Percentiles rank a stretch among this genome's conserved stretches.
Conservation (phyloP, 1,140 invertebrate species). For the Pogonognathellus flavescens region DNA sequence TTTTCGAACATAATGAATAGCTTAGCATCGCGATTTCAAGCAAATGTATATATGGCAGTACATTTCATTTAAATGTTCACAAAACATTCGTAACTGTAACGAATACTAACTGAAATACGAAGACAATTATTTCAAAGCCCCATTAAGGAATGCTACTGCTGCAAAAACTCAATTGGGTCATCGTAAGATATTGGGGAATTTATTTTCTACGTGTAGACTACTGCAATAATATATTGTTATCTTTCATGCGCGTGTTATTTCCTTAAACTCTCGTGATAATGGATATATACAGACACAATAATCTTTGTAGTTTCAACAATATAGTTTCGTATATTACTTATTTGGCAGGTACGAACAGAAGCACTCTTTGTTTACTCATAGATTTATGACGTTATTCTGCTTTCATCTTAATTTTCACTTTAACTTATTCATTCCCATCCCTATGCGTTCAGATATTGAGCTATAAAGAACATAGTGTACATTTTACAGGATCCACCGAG, state of each 20-base stretch:
- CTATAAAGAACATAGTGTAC: too few relatives aligned
- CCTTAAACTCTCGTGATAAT: slow-evolving; percentile 31
- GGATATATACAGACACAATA: too few relatives aligned
- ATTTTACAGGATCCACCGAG: too few relatives aligned
- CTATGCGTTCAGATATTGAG: too few relatives aligned
- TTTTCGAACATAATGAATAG: background rate
- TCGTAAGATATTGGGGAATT: background rate
- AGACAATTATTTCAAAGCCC: too few relatives aligned
- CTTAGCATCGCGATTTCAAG: background rate
- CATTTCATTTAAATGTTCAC: background rate
- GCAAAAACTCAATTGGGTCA: too few relatives aligned
- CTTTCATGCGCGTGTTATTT: background rate
- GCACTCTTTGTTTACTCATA: slow-evolving; percentile 57
- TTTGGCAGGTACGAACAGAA: slow-evolving; percentile 63
- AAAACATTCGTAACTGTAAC: background rate
- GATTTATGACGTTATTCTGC: slow-evolving; percentile 17
- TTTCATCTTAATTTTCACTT: too few relatives aligned
- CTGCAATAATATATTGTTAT: slow-evolving; percentile 27
- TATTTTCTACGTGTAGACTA: background rate
- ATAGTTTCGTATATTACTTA: slow-evolving; percentile 51
- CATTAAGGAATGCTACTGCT: too few relatives aligned
- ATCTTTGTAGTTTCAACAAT: slow-evolving; percentile 46
- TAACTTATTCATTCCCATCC: too few relatives aligned
- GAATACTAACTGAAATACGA: too few relatives aligned
- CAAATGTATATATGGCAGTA: background rate